Evolutionary conservation across 2,888 invertebrate genomes (phyloP).

Genomic region (Plemyria rubiginata): DNA sequence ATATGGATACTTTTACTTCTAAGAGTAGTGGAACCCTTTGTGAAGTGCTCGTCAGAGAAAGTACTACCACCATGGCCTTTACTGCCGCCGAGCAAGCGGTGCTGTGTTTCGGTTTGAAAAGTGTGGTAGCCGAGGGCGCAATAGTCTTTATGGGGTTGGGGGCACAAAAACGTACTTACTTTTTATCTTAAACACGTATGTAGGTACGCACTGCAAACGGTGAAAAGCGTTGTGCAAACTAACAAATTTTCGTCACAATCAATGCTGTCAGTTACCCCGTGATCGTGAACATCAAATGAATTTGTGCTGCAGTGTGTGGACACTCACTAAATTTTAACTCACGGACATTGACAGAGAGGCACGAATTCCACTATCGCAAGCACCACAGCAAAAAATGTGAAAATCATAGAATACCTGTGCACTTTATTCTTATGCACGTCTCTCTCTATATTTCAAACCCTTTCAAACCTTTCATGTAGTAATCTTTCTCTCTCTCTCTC

Average conservation of each 20-base stretch:
- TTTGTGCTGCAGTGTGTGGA: conserved; percentile 30
- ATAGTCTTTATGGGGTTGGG: background rate
- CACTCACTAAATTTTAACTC: conserved; percentile 33
- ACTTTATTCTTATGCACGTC: background rate
- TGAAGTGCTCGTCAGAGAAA: no score
- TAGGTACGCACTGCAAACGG: background rate
- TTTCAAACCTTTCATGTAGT: no score
- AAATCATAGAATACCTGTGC: conserved; percentile 1
- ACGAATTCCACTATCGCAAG: conserved; percentile 20
- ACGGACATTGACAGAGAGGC: conserved; percentile 29
- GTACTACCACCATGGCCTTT: no score
- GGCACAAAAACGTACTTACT: background rate
- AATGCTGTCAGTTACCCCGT: conserved; percentile 28
- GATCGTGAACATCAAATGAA: conserved; percentile 30
- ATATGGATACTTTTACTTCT: no score
- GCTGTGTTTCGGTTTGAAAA: no score
- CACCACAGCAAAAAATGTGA: conserved; percentile 3
- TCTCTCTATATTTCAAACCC: no score
- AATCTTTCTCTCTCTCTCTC: no score
- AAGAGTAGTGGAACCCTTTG: no score
- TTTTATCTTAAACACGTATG: conserved; percentile 3
- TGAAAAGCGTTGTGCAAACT: conserved; percentile 12
- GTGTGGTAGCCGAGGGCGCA: no score
- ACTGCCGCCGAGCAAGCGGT: no score
- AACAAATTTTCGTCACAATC: conserved; percentile 25